Conservation (phyloP, 2,113 vertebrate species). For the Pitta sordida region DNA sequence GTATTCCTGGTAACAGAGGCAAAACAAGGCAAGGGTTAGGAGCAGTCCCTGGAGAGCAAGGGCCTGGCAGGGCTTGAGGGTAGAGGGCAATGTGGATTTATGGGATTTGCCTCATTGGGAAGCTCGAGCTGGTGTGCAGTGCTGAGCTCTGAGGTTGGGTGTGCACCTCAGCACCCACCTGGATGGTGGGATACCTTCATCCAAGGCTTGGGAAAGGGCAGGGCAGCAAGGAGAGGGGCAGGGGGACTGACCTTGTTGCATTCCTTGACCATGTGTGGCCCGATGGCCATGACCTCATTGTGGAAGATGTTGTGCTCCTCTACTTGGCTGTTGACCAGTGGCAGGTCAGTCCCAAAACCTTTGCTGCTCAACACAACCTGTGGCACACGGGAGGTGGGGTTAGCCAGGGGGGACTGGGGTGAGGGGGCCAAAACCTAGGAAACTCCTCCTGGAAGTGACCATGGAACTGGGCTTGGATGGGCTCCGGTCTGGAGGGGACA, state of each 20-base stretch:
- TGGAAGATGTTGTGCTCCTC: slow-evolving; percentile 97
- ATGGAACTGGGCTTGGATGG: not conserved
- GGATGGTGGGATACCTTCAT: not conserved
- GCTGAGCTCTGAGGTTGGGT: not conserved
- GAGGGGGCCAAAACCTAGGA: fast-evolving
- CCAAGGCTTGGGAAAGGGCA: fast-evolving
- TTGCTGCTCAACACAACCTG: slow-evolving; percentile 83
- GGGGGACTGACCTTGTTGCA: slow-evolving; percentile 74
- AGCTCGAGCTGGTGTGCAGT: fast-evolving
- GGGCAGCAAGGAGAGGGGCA: not conserved
- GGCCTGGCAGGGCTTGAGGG: not conserved
- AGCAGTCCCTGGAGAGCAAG: fast-evolving
- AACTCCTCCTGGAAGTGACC: not conserved
- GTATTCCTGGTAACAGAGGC: slow-evolving; percentile 74
- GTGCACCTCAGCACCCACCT: not conserved
- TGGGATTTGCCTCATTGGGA: not conserved
- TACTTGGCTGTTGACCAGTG: slow-evolving; percentile 86
- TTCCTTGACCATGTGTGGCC: slow-evolving; percentile 80
- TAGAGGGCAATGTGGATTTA: not conserved
- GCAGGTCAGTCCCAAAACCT: slow-evolving; percentile 88
- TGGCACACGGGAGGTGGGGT: not conserved
- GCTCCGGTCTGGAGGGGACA: not conserved
- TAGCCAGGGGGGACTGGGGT: fast-evolving
- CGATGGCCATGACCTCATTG: slow-evolving; percentile 94
- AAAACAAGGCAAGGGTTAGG: not conserved